phyloP scores from a whole-genome alignment of 1,140 invertebrate genomes.

The Pseudomyrmex flavicornis region DNA sequence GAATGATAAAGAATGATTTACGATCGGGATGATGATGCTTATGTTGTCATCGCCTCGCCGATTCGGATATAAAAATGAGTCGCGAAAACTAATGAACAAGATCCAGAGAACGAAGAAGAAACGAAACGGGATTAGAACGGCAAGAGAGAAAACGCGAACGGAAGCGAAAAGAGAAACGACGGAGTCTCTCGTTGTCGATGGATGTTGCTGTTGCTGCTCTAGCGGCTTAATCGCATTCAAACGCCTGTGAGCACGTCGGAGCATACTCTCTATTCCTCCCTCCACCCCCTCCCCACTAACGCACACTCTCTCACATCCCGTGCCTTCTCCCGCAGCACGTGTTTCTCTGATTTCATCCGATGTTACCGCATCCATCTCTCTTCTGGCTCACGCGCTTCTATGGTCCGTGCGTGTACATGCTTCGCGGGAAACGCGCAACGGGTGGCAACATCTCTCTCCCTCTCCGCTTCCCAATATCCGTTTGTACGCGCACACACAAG shows the following conservation, averaged over 20 bases:
- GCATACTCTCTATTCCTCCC: no score
- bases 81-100: slow-evolving; percentile 1
- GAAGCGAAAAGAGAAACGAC: slow-evolving; percentile 33
- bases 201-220: slow-evolving; percentile 40
- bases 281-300: no score
- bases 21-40: background rate
- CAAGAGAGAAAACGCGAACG: background rate
- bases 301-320: background rate
- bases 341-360: slow-evolving; percentile 52
- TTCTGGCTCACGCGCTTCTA: background rate
- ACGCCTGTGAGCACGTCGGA: slow-evolving; percentile 43
- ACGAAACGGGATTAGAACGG: background rate
- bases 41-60: background rate
- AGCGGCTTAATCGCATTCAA: slow-evolving; percentile 55
- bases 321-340: background rate
- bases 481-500: background rate
- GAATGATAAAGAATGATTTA: background rate
- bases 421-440: slow-evolving; percentile 29
- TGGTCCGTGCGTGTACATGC: slow-evolving; percentile 8
- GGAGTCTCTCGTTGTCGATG: slow-evolving; percentile 1
- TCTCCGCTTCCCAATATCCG: background rate
- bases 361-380: background rate
- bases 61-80: background rate
- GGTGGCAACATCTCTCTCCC: slow-evolving; percentile 8
- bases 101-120: background rate